Evolutionary conservation across 2,797 vertebrate genomes (phyloP), one percentile per base, ranked within the genome.

Genomic region (Paedocypris micromegethes): DNA sequence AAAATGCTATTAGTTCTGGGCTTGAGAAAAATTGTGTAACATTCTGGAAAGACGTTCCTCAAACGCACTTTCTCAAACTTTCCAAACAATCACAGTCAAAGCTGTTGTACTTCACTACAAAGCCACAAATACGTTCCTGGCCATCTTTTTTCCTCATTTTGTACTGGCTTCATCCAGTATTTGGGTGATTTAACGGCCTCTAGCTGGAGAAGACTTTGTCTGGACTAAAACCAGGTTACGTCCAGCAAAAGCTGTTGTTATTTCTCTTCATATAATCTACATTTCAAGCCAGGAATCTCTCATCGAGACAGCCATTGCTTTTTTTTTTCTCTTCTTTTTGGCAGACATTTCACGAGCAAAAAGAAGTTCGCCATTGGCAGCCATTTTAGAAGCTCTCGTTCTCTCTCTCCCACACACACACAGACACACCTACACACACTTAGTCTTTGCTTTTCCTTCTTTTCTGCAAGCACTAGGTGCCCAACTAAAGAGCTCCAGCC

Each of bases 331-430:
- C 70, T 69, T 42, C 72, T 74, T 77, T 76, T 81, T 70, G 78
- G 82, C 82, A 77, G 84, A 81, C 81, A 85, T 70, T 79, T 81
- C 81, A 75, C 74, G 77, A 74, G 75, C 71, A 60, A 75, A 74
- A 75, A 73, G 70, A 75, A 75, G 77, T 72, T 73, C 60, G 72
- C 71, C 41, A n/a, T 73, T 80, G 85, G 86, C 86, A 88, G 86
- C 87, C 87, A 87, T 88, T 84, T 89, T 86, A 88, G 82, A 80
- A 73, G 58, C 61, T 68, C 68, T 54, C 64, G 44, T 64, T 55
- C 58, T 64, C 70, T 58, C 70, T 60, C 54, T 69, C 64, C 52
- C 63, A 59, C 72, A 56, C 64, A 44, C 70, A 47, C 70, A 43
- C 66, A 23, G 1, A 23, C 23, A 23, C 23, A 23, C 23, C 1